Evolutionary conservation across 2,113 vertebrate species (phyloP).

Genomic region (Gopherus flavomarginatus): DNA sequence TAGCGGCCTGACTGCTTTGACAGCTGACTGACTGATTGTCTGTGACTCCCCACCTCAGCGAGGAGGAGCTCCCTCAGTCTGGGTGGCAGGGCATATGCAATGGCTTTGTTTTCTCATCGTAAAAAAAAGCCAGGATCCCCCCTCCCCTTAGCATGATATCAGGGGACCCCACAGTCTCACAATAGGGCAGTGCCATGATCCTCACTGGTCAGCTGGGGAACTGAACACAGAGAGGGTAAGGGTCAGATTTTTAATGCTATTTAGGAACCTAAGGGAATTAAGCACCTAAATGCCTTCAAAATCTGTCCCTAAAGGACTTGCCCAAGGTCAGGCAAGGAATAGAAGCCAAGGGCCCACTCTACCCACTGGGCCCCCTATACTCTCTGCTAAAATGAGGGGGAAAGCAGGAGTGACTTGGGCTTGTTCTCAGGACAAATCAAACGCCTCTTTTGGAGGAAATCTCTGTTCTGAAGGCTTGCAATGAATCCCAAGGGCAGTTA

Average conservation of each 20-base stretch:
- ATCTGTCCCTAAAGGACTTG: not conserved
- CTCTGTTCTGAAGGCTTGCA: not conserved
- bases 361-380: not conserved
- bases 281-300: not conserved
- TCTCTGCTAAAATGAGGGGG: not conserved
- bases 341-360: not conserved
- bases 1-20: not conserved
- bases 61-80: not conserved
- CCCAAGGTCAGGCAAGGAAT: not conserved
- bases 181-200: not conserved
- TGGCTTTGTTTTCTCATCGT: accelerated
- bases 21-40: not conserved
- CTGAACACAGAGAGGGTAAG: not conserved
- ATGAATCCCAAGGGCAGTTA: not conserved
- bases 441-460: not conserved
- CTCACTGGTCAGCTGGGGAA: not conserved
- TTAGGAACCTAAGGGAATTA: not conserved
- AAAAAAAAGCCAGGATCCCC: not conserved
- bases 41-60: not conserved
- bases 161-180: not conserved
- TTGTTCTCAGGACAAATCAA: not conserved
- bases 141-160: not conserved
- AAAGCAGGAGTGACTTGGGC: not conserved
- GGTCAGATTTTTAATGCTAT: not conserved
- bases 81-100: accelerated